phyloP scores from a whole-genome alignment of 2,113 vertebrate genomes.

The Theropithecus gelada region DNA sequence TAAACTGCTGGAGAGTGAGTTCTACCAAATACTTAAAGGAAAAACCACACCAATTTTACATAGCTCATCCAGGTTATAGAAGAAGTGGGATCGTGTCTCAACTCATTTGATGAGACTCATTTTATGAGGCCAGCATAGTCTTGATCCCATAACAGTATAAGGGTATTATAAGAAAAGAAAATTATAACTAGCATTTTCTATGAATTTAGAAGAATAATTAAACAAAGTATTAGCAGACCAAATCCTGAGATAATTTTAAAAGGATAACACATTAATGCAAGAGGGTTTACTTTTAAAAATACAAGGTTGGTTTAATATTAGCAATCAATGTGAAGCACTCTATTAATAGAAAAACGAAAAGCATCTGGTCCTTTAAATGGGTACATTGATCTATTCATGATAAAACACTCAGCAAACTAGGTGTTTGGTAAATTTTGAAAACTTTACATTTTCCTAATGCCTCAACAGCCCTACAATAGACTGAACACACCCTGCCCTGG shows the following conservation, averaged over 20 bases:
- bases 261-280: not conserved
- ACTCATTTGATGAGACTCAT: not conserved
- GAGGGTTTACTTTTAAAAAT: conserved; percentile 29
- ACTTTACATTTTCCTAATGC: not conserved
- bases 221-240: not conserved
- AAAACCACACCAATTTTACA: not conserved
- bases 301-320: not conserved
- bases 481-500: not conserved
- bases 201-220: not conserved
- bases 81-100: not conserved
- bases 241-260: conserved; percentile 9
- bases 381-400: not conserved
- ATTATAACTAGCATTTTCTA: not conserved
- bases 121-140: not conserved
- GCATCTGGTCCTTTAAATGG: not conserved
- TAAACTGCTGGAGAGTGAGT: not conserved
- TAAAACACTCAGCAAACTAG: not conserved
- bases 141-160: not conserved
- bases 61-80: not conserved
- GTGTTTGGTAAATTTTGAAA: not conserved
- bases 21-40: not conserved
- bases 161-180: not conserved
- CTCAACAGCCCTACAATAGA: not conserved
- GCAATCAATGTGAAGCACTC: not conserved
- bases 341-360: conserved; percentile 14